phyloP scores from a whole-genome alignment of 2,888 invertebrate genomes.

The Clivina fossor region DNA sequence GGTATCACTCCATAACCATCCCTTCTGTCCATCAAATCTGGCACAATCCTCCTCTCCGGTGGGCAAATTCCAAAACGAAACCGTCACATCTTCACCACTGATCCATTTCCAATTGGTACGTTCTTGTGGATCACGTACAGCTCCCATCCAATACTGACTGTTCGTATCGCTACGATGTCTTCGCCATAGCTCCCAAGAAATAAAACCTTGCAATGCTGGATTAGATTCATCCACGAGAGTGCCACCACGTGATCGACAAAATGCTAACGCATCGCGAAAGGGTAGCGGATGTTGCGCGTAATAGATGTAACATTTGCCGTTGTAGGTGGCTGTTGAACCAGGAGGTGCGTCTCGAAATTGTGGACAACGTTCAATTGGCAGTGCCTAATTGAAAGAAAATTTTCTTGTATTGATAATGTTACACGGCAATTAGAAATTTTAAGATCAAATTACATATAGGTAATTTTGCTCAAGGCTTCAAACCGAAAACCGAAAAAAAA shows the following conservation, averaged over 20 bases:
- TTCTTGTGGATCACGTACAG: constrained; percentile 79
- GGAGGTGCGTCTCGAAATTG: constrained; percentile 91
- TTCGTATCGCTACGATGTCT: constrained; percentile 86
- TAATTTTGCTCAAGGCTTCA: too few species aligned
- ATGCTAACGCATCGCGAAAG: constrained; percentile 77
- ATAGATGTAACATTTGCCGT: constrained; percentile 93
- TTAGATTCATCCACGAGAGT: constrained; percentile 89
- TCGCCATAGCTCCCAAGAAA: constrained; percentile 93
- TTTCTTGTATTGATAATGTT: too few species aligned
- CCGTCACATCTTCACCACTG: constrained; percentile 82
- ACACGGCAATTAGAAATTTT: too few species aligned
- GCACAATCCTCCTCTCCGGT: constrained; percentile 84
- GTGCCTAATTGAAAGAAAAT: constrained; percentile 56
- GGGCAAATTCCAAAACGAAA: constrained; percentile 90
- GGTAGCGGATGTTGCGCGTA: constrained; percentile 82
- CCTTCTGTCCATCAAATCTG: constrained; percentile 87
- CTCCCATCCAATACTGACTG: constrained; percentile 95
- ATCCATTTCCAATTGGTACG: constrained; percentile 87
- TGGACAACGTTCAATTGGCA: constrained; percentile 90
- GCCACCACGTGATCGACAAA: constrained; percentile 74
- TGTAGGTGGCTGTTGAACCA: constrained; percentile 89
- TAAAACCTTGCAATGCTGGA: constrained; percentile 90
- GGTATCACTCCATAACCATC: constrained; percentile 94
- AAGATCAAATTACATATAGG: too few species aligned
- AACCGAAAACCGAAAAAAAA: too few species aligned